A percentile compares a stretch with the other conserved stretches of the same genome.
Conservation (phyloP, 2,113 vertebrate genomes). For the Anoura caudifer region DNA sequence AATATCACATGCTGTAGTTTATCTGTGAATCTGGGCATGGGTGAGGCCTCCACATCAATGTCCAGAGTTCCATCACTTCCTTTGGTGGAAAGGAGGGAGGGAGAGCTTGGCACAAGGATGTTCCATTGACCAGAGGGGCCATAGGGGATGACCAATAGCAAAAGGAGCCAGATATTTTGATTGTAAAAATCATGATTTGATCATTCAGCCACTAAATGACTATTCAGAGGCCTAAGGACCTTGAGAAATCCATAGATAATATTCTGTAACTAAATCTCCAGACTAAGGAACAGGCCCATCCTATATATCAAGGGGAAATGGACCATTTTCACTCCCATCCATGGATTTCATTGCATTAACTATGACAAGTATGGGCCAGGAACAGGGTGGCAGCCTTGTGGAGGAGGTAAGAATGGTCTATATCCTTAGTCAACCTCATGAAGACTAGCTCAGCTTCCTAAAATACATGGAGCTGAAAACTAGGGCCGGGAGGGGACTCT, state of each 20-base stretch:
- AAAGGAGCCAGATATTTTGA: background rate
- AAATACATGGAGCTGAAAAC: background rate
- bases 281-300: background rate
- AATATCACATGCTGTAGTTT: accelerated
- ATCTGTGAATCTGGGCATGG: background rate
- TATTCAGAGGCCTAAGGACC: background rate
- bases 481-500: background rate
- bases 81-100: background rate
- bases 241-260: background rate
- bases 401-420: background rate
- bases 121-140: background rate
- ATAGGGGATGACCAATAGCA: background rate
- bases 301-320: background rate
- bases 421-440: background rate
- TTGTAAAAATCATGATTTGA: background rate
- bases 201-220: background rate
- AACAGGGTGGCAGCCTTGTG: background rate
- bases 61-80: background rate
- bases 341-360: background rate
- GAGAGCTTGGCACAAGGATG: background rate
- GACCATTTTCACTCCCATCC: background rate
- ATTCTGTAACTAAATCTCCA: background rate
- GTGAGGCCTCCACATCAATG: background rate
- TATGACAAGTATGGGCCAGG: background rate
- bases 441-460: background rate